Conservation (phyloP, 2,888 invertebrate genomes). For the Coronaproctus castanopsis region DNA sequence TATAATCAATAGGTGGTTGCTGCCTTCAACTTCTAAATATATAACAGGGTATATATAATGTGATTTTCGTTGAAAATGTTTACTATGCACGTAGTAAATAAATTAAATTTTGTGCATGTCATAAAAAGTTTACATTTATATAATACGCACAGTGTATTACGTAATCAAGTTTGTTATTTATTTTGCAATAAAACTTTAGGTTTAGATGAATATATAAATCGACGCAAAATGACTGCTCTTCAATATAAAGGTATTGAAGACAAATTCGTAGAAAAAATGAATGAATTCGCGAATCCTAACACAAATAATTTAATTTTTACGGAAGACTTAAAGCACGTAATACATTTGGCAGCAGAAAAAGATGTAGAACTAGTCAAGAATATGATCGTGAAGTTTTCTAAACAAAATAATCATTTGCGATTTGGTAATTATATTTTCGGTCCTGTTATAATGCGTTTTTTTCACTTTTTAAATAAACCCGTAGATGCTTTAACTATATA, state of each 20-base stretch:
- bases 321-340: constrained; percentile 64
- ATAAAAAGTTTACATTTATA: too few species aligned
- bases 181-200: background rate
- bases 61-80: too few species aligned
- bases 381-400: constrained; percentile 54
- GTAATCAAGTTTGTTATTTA: background rate
- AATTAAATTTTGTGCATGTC: too few species aligned
- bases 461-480: constrained; percentile 45
- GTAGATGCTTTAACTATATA: constrained; percentile 43
- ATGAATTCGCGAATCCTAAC: constrained; percentile 29
- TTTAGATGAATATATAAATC: background rate
- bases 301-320: constrained; percentile 51
- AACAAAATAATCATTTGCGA: constrained; percentile 44
- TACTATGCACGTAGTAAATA: too few species aligned
- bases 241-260: background rate
- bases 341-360: constrained; percentile 38
- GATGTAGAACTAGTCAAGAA: constrained; percentile 41
- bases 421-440: constrained; percentile 69
- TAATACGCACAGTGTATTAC: background rate
- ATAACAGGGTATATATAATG: too few species aligned
- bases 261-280: constrained; percentile 46
- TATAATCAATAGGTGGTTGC: too few species aligned
- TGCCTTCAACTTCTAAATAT: too few species aligned
- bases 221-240: background rate
- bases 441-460: constrained; percentile 61